Evolutionary conservation across 1,140 invertebrate genomes (phyloP), one percentile per base, ranked within the genome.

Genomic region (Euwallacea similis): DNA sequence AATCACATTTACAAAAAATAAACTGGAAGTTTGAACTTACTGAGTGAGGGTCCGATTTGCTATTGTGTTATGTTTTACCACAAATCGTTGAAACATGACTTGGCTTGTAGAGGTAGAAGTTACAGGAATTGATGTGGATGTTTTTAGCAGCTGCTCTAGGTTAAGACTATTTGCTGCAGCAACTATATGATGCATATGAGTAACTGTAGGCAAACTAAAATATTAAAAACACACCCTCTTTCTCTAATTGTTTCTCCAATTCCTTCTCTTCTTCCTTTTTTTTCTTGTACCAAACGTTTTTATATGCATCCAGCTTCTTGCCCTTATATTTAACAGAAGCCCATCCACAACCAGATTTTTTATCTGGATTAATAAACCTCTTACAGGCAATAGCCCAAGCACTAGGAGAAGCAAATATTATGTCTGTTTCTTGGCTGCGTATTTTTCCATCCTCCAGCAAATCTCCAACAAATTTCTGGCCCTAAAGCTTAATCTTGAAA

Each of bases 371-470:
- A 15, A 95, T 92, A 58, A 95, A 92, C 72, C 93, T 87, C 78
- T 96, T 96, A 80, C 94, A 96, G 79, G 94, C 90, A 77, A 94
- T 92, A 0, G 94, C 93, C 94, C 94, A 96, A 4, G 94, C 92
- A 77, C 92, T 94, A 16, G 94, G 94, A n/a, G 93, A 94, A 69
- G 90, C 88, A 82, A 95, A 96, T 76, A 94, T 87, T 72, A 93
- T 90, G 80, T 93, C 90, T 60, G 92, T 93, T 83, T 95, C 93
- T 82, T 92, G 90, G 71, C 93, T 94, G 80, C 90, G 88, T 67
- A 96, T 96, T 85, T 93, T 93, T 42, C 94, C 94, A 86, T 93
- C 92, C 53, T 88, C 79, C 74, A 95, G 84, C 16, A 96, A 84
- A 82, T 96, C 94, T 42, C 93, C 94, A 70, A 91, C 88, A 85